Base-by-base conservation (phyloP, 2,113 vertebrate genomes). In the Sylvia atricapilla region DNA sequence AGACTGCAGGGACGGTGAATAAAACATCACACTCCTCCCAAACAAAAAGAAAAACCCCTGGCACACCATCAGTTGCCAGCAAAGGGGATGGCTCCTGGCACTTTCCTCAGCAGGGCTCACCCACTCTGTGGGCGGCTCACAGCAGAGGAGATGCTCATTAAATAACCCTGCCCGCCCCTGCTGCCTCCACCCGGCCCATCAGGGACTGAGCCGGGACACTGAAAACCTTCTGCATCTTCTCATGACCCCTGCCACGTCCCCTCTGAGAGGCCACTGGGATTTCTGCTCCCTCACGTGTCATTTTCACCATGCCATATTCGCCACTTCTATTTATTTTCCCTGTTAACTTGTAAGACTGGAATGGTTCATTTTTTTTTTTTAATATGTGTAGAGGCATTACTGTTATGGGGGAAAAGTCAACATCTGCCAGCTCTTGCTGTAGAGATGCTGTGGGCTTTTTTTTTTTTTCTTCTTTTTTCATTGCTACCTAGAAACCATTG, bases 221-320 rank as follows among this genome's bases (percentile, higher is more conserved):
- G 96, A 95, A 91, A 92, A 94, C 70, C 85, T 90, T 24, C 90
- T 93, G 77, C 90, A 78, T 78, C 92, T 94, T 95, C 95, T 94
- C 95, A 83, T 96, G 96, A 94, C 67, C 79, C 60, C 50, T 55
- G 35, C 63, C 91, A 94, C 85, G 75, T 84, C 47, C 80, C 96
- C 91, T 93, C 76, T 46, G 92, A 91, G 92, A 96, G 49, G 82
- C 60, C 87, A 93, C 58, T 94, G 88, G 89, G 87, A 31, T 89
- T 96, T 84, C 93, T 68, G 76, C 63, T 93, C 67, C 59, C 47
- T 89, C 76, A 19, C 86, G 49, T 63, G 81, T 73, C 62, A 91
- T 95, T 84, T 85, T 93, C 2, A 0, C 64, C 0, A 14, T 76
- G 81, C 85, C 33, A 5, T 63, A 58, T 90, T 93, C 4, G 6